Conservation (phyloP, 2,797 vertebrate species). For the Pantherophis vulpinus region DNA sequence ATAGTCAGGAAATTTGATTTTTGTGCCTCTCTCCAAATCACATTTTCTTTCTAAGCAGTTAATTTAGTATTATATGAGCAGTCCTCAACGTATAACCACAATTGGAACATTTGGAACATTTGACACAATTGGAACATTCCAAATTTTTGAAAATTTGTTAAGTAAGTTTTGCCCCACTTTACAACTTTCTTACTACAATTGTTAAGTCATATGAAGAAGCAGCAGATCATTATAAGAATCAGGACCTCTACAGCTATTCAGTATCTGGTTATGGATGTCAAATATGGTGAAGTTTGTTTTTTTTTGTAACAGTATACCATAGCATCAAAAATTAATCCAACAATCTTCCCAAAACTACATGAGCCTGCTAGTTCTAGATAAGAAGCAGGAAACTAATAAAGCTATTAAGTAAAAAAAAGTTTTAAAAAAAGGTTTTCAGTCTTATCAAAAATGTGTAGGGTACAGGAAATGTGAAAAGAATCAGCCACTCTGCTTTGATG, state of each 20-base stretch:
- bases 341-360: slow-evolving; percentile 24
- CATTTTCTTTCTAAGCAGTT: not conserved
- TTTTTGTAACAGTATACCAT: not conserved
- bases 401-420: not conserved
- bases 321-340: slow-evolving; percentile 40
- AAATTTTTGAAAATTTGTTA: not conserved
- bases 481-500: slow-evolving; percentile 40
- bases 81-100: not conserved
- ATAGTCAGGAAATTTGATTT: not conserved
- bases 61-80: not conserved
- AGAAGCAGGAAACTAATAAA: slow-evolving; percentile 39
- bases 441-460: slow-evolving; percentile 54
- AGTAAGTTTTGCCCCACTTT: not conserved
- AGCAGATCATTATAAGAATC: not conserved
- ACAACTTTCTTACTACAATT: not conserved
- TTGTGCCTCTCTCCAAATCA: not conserved
- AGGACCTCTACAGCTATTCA: not conserved
- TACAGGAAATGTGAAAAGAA: slow-evolving; percentile 16
- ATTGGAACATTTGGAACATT: not conserved
- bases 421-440: slow-evolving; percentile 31
- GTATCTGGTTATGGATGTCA: not conserved
- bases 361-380: slow-evolving; percentile 32
- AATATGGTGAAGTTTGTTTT: not conserved
- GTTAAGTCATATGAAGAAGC: not conserved
- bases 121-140: not conserved